phyloP scores from a whole-genome alignment of 2,888 invertebrate species.

The Cheilosia impressa region DNA sequence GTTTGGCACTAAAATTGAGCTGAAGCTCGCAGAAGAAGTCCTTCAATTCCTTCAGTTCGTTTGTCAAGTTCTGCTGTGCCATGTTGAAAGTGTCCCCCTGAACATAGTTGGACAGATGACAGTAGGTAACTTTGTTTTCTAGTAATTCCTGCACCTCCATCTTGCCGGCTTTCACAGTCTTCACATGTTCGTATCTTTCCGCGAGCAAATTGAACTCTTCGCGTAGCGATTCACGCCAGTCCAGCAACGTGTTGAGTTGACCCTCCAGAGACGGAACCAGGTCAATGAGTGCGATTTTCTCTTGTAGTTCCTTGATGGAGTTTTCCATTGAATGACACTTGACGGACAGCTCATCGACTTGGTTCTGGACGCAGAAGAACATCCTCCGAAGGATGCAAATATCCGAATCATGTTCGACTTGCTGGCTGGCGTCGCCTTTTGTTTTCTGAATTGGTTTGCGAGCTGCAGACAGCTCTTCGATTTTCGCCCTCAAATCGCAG shows the following conservation, averaged over 20 bases:
- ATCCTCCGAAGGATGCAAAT: constrained; percentile 40
- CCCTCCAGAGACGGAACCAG: constrained; percentile 18
- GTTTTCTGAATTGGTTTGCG: not conserved
- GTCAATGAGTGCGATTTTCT: not conserved
- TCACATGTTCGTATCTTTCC: constrained; percentile 59
- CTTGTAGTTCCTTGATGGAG: not conserved
- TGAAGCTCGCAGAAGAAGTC: constrained; percentile 53
- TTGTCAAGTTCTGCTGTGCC: constrained; percentile 19
- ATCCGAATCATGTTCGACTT: constrained; percentile 23
- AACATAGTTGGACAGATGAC: constrained; percentile 40
- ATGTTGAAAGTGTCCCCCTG: not conserved
- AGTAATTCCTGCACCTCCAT: constrained; percentile 35
- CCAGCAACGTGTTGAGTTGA: constrained; percentile 1
- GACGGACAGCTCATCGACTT: constrained; percentile 31
- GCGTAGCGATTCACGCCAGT: constrained; percentile 37
- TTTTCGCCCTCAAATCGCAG: constrained; percentile 5
- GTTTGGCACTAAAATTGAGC: constrained; percentile 13
- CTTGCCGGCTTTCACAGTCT: constrained; percentile 30
- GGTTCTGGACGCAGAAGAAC: constrained; percentile 26
- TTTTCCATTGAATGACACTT: not conserved
- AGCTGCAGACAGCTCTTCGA: not conserved
- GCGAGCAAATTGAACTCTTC: constrained; percentile 31
- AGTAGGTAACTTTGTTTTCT: constrained; percentile 45
- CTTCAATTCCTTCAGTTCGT: constrained; percentile 31
- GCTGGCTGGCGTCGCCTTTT: not conserved